Conservation (phyloP, 2,888 invertebrate genomes). For the Polyommatus iphigenia region DNA sequence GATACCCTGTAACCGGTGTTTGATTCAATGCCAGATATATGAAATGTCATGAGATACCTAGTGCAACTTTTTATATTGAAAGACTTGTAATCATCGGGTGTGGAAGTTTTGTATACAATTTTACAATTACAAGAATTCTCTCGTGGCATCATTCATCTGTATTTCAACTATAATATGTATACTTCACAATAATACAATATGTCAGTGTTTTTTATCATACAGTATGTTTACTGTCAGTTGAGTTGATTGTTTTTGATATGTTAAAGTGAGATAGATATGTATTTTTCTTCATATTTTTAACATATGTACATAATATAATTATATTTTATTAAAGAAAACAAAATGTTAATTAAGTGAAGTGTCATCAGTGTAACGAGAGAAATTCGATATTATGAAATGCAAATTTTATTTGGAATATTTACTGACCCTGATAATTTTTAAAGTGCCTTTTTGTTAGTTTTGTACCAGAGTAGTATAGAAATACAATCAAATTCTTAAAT, state of each 20-base stretch:
- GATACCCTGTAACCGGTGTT: slow-evolving; percentile 57
- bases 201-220: slow-evolving; percentile 33
- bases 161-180: slow-evolving; percentile 38
- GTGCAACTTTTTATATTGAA: slow-evolving; percentile 70
- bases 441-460: slow-evolving; percentile 61
- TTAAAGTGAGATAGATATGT: slow-evolving; percentile 47
- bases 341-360: slow-evolving; percentile 73
- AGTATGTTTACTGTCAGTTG: not conserved
- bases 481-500: slow-evolving; percentile 30
- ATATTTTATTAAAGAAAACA: slow-evolving; percentile 59
- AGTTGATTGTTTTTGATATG: slow-evolving; percentile 33
- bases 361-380: slow-evolving; percentile 76
- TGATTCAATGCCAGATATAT: slow-evolving; percentile 48
- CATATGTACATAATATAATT: slow-evolving; percentile 62
- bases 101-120: slow-evolving; percentile 77
- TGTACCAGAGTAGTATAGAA: slow-evolving; percentile 32
- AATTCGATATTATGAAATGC: slow-evolving; percentile 58
- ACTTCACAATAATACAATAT: slow-evolving; percentile 23
- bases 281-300: slow-evolving; percentile 64
- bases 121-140: slow-evolving; percentile 73
- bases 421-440: slow-evolving; percentile 68
- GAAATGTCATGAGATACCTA: slow-evolving; percentile 55
- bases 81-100: slow-evolving; percentile 70
- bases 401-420: slow-evolving; percentile 57
- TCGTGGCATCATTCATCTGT: slow-evolving; percentile 67